Conservation (phyloP, 2,888 invertebrate genomes). For the Caenorhabditis japonica region DNA sequence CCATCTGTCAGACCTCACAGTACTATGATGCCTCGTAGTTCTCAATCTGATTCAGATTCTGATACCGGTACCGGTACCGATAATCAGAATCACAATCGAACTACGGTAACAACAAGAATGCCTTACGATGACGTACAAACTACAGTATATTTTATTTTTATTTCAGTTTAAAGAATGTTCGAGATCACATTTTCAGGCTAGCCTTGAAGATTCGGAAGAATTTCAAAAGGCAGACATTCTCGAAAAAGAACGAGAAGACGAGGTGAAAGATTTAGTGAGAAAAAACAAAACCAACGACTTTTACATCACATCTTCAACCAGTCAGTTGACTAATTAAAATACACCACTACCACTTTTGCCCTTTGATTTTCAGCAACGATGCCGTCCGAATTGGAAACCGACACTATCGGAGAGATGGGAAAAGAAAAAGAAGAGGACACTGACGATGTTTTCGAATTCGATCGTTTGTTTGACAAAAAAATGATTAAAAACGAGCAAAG, state of each 20-base stretch:
- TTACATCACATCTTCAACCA: conserved; percentile 44
- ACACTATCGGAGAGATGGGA: conserved; percentile 22
- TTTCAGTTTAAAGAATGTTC: too few relatives aligned
- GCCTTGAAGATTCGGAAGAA: conserved; percentile 27
- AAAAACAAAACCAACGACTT: conserved; percentile 42
- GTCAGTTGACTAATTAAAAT: too few relatives aligned
- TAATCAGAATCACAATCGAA: conserved; percentile 3
- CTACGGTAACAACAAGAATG: not conserved
- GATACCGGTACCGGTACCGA: too few relatives aligned
- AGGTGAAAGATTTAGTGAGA: conserved; percentile 29
- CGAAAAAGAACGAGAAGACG: conserved; percentile 14
- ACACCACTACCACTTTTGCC: too few relatives aligned
- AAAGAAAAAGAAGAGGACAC: too few relatives aligned
- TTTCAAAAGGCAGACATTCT: conserved; percentile 34
- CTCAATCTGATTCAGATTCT: too few relatives aligned
- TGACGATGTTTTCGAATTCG: conserved; percentile 26
- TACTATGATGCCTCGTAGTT: not conserved
- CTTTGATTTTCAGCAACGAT: conserved; percentile 39
- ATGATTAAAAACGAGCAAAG: conserved; percentile 5
- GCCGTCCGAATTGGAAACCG: conserved; percentile 24
- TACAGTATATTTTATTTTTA: not conserved
- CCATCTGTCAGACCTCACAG: conserved; percentile 28
- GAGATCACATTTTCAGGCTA: too few relatives aligned
- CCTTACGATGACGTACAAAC: conserved; percentile 17
- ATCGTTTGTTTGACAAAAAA: conserved; percentile 32